Percentiles rank a stretch among this genome's conserved stretches.
Evolutionary conservation across 1,140 invertebrate genomes (phyloP).

Genomic region (Samia ricini): DNA sequence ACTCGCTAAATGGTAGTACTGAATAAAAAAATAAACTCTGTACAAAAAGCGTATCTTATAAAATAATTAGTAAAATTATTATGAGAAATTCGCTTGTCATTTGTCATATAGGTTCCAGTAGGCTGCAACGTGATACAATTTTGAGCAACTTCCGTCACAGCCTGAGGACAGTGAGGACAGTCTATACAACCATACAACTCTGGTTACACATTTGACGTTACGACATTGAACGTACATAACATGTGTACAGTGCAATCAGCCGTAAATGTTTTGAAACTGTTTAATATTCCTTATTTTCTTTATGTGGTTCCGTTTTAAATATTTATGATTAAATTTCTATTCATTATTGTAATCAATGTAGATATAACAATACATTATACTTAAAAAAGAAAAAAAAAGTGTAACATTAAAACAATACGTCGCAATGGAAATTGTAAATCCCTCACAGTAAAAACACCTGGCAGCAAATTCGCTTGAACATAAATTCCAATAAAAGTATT

Average conservation of each 20-base stretch:
- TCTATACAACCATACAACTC: background rate
- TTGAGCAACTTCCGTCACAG: slow-evolving; percentile 47
- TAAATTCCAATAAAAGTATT: no score
- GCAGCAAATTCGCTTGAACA: no score
- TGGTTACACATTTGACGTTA: slow-evolving; percentile 46
- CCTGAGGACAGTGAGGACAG: slow-evolving; percentile 21
- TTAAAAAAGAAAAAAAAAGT: no score
- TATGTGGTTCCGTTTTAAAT: background rate
- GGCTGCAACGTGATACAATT: slow-evolving; percentile 16
- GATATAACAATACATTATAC: no score
- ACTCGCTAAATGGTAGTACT: background rate
- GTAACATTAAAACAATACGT: no score
- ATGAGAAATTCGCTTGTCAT: background rate
- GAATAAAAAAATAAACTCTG: background rate
- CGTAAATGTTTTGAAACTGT: slow-evolving; percentile 41
- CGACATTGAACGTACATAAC: slow-evolving; percentile 44
- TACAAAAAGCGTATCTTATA: background rate
- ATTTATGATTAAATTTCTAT: no score
- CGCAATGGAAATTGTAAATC: no score
- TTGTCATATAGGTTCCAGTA: background rate
- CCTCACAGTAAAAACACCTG: no score
- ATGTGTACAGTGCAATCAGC: slow-evolving; percentile 44
- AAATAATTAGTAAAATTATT: background rate
- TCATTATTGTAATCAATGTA: no score
- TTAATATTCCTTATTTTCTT: background rate